Percentiles rank a stretch among this genome's conserved stretches.
Conservation (phyloP, 1,140 invertebrate genomes). For the Drosophila melanica region DNA sequence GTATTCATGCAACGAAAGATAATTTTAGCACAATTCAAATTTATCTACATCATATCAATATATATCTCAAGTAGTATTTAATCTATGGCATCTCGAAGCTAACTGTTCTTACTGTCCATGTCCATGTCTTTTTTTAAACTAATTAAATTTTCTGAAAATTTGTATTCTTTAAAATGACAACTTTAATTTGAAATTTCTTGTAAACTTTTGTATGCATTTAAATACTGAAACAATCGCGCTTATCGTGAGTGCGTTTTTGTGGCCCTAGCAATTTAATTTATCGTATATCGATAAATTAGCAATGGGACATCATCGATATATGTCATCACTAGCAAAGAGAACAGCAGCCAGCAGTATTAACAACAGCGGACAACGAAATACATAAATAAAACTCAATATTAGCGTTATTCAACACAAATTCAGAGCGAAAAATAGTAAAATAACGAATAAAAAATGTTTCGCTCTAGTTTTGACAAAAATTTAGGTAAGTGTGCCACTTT, state of each 20-base stretch:
- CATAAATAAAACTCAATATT: slow-evolving; percentile 18
- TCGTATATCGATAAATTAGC: slow-evolving; percentile 2
- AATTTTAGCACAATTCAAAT: too few relatives aligned
- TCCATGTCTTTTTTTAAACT: too few relatives aligned
- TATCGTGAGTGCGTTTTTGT: background rate
- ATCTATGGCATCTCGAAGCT: too few relatives aligned
- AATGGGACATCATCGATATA: background rate
- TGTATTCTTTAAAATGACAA: too few relatives aligned
- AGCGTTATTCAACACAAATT: slow-evolving; percentile 5
- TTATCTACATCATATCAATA: too few relatives aligned
- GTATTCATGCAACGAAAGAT: too few relatives aligned
- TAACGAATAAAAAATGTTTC: slow-evolving; percentile 67
- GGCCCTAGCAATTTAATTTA: background rate
- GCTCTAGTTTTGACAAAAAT: slow-evolving; percentile 81
- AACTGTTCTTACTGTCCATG: too few relatives aligned
- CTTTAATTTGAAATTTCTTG: background rate
- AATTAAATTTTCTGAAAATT: too few relatives aligned
- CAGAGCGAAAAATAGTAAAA: slow-evolving; percentile 17
- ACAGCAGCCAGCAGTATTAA: slow-evolving; percentile 10
- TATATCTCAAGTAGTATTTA: too few relatives aligned
- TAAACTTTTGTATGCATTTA: background rate
- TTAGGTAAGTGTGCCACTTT: slow-evolving; percentile 62
- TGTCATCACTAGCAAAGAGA: slow-evolving; percentile 10
- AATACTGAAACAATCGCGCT: slow-evolving; percentile 4
- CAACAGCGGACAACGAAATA: slow-evolving; percentile 2